A percentile compares a stretch with the other conserved stretches of the same genome.
Conservation (phyloP, 2,113 vertebrate species). For the cat (Felis catus) region DNA sequence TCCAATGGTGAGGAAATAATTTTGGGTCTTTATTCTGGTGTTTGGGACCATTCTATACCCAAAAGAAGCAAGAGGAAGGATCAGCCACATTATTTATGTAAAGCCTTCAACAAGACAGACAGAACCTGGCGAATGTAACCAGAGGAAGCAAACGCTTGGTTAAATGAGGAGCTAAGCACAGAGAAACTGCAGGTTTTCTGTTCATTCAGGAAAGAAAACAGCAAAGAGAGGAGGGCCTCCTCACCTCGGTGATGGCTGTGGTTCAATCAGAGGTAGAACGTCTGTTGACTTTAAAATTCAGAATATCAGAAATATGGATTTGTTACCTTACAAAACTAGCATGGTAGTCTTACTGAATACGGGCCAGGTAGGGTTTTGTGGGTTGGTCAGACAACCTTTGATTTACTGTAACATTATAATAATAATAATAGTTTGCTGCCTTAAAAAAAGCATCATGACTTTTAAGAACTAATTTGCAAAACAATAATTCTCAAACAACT, state of each 20-base stretch:
- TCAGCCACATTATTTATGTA: not conserved
- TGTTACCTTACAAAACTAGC: not conserved
- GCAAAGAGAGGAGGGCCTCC: not conserved
- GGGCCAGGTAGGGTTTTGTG: not conserved
- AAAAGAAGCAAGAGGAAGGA: not conserved
- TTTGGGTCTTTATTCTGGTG: not conserved
- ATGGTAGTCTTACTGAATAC: not conserved
- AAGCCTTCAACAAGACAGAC: not conserved
- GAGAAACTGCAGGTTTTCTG: not conserved
- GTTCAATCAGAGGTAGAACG: not conserved
- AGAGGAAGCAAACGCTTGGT: not conserved
- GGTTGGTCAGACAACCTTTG: not conserved
- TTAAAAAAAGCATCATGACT: not conserved
- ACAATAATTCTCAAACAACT: not conserved
- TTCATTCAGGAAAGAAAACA: not conserved
- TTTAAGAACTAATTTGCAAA: not conserved
- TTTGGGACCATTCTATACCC: not conserved
- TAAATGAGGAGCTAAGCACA: not conserved
- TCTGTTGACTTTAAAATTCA: not conserved
- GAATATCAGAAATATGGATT: not conserved
- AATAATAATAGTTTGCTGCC: not conserved
- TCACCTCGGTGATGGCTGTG: not conserved
- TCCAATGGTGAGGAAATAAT: not conserved
- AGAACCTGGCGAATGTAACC: not conserved
- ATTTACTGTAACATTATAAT: not conserved